phyloP scores from a whole-genome alignment of 2,888 invertebrate genomes.

The Germaria angustata region DNA sequence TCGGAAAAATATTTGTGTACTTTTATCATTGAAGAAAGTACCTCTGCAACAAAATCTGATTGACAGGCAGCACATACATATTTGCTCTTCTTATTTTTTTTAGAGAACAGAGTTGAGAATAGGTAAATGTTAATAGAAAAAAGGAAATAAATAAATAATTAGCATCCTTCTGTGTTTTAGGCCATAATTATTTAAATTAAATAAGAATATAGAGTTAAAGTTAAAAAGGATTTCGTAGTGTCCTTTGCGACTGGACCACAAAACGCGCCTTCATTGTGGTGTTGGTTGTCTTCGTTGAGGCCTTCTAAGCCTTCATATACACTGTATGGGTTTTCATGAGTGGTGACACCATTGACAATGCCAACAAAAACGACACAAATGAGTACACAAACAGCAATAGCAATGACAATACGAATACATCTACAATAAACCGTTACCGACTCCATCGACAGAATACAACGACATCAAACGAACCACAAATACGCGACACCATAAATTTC shows the following conservation, averaged over 20 bases:
- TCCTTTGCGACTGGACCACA: slow-evolving; percentile 8
- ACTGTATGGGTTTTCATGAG: slow-evolving; percentile 20
- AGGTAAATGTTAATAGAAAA: slow-evolving; percentile 27
- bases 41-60: too few relatives aligned
- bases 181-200: not conserved
- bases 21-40: not conserved
- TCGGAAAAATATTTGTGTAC: not conserved
- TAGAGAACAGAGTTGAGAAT: not conserved
- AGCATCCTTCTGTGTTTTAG: not conserved
- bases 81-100: not conserved
- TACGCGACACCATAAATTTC: slow-evolving; percentile 68
- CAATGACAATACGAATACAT: slow-evolving; percentile 20
- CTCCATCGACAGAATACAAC: slow-evolving; percentile 58
- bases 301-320: slow-evolving; percentile 8
- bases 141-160: not conserved
- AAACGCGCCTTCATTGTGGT: slow-evolving; percentile 42
- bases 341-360: slow-evolving; percentile 47
- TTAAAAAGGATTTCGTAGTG: not conserved
- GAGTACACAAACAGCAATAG: slow-evolving; percentile 17
- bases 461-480: slow-evolving; percentile 67
- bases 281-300: not conserved
- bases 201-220: too few relatives aligned
- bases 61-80: too few relatives aligned
- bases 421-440: slow-evolving; percentile 52
- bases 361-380: slow-evolving; percentile 26